Base-by-base conservation (phyloP, 2,113 vertebrate species). In the Melanotaenia duboulayi region DNA sequence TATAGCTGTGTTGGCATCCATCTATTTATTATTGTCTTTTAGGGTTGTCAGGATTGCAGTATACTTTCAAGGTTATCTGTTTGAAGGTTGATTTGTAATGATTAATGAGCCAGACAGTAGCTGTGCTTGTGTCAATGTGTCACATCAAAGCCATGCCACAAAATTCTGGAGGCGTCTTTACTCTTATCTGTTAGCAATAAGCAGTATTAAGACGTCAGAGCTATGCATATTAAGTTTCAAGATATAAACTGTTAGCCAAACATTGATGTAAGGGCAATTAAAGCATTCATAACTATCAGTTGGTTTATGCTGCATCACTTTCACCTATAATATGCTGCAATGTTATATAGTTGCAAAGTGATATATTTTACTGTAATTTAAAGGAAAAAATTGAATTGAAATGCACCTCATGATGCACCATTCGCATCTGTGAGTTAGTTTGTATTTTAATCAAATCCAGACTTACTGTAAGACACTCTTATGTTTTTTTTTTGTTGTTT, bases 121-220 rank as follows among this genome's bases (percentile, higher is more conserved):
- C 85, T 32, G 16, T 64, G 35, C 39, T 10, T 42, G 17, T n/a
- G 11, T 56, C 12, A 10, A 23, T 65, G 54, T 17, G 28, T 39
- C 13, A 11, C 13, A 52, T 87, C 85, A 89, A 89, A 87, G 91
- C 63, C 88, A 67, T 22, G n/a, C 52, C 37, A 2, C 51, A 46
- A 32, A 58, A 4, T 10, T 55, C 17, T 67, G 11, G 0, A 3
- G 13, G 1, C 11, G 2, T 46, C 4, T 51, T 61, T 17, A 1
- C 39, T 76, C 70, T 81, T 74, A 85, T 84, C 86, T 81, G 4
- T 37, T 20, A 2, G 7, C 35, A 32, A 12, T 65, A 54, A 61
- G 71, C n/a, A 14, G 1, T 16, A 1, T 54, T 51, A 55, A 52
- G 59, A 32, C 39, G 24, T 76, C 32, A 52, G 11, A 51, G 24